A percentile compares a stretch with the other conserved stretches of the same genome.
Conservation (phyloP, 2,888 invertebrate species). For the Lithophane ornitopus region DNA sequence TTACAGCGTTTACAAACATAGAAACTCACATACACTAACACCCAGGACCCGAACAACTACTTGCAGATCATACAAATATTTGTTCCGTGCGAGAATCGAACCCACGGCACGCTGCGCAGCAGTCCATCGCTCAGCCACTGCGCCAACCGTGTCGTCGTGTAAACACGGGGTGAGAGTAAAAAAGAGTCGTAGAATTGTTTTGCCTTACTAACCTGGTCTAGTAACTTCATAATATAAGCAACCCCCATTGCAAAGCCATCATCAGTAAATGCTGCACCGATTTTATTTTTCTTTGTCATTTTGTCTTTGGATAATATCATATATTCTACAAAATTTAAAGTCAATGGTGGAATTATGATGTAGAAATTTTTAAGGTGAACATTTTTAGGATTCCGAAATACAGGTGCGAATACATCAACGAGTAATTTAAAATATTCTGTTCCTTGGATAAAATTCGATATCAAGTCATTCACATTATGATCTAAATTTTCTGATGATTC, state of each 20-base stretch:
- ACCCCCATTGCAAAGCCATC: conserved; percentile 99
- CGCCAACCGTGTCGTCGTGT: too few relatives aligned
- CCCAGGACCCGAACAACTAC: too few relatives aligned
- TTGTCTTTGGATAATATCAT: conserved; percentile 97
- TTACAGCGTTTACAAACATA: too few relatives aligned
- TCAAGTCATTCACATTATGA: conserved; percentile 94
- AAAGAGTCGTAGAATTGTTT: background rate
- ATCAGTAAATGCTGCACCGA: conserved; percentile 97
- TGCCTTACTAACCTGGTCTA: conserved; percentile 93
- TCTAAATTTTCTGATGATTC: conserved; percentile 94
- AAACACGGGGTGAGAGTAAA: background rate
- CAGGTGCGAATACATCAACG: conserved; percentile 97
- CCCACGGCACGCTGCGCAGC: too few relatives aligned
- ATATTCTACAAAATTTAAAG: conserved; percentile 98
- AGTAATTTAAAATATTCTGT: conserved; percentile 97
- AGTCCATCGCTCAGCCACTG: too few relatives aligned
- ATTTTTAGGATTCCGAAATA: conserved; percentile 96
- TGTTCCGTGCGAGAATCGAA: too few relatives aligned
- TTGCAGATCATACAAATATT: too few relatives aligned
- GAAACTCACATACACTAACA: too few relatives aligned
- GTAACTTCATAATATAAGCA: conserved; percentile 97
- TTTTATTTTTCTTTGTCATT: conserved; percentile 96
- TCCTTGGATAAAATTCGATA: conserved; percentile 96
- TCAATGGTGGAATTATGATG: conserved; percentile 97
- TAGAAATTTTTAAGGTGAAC: conserved; percentile 97